phyloP scores from a whole-genome alignment of 2,888 invertebrate genomes.

The Xylocampa areola region DNA sequence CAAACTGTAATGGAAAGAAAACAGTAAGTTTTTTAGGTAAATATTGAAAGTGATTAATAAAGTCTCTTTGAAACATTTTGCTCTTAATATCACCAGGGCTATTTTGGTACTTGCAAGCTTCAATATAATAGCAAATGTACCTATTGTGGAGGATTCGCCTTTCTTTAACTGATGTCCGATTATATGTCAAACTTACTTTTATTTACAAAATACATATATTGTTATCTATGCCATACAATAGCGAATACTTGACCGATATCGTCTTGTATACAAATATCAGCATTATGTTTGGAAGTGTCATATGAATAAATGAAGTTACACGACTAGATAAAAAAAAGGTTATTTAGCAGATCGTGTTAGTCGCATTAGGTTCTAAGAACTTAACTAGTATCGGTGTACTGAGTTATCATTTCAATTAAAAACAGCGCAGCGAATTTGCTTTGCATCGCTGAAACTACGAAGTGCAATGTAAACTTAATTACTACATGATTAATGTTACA shows the following conservation, averaged over 20 bases:
- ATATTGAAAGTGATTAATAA: conserved; percentile 9
- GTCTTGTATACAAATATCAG: conserved; percentile 45
- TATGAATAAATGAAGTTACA: conserved; percentile 25
- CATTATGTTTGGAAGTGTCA: conserved; percentile 17
- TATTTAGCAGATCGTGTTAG: conserved; percentile 3
- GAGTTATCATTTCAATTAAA: conserved; percentile 38
- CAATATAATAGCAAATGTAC: no score
- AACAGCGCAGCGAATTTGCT: conserved; percentile 24
- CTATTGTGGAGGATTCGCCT: conserved; percentile 10
- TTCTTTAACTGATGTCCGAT: neutral
- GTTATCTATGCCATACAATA: conserved; percentile 55
- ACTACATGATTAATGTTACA: conserved; percentile 32
- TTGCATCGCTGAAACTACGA: conserved; percentile 7
- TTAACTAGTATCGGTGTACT: neutral
- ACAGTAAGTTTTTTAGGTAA: neutral
- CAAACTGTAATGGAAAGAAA: conserved; percentile 7
- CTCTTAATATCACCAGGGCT: conserved; percentile 14
- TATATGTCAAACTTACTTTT: conserved; percentile 29
- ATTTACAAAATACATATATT: conserved; percentile 65
- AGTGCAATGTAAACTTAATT: conserved; percentile 36
- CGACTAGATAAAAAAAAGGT: conserved; percentile 2
- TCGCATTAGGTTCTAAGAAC: conserved; percentile 18
- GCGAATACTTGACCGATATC: conserved; percentile 66
- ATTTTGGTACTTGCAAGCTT: conserved; percentile 20
- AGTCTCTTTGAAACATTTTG: conserved; percentile 11